Base-by-base conservation (phyloP, 2,797 vertebrate genomes). In the Gobio occitaniae region DNA sequence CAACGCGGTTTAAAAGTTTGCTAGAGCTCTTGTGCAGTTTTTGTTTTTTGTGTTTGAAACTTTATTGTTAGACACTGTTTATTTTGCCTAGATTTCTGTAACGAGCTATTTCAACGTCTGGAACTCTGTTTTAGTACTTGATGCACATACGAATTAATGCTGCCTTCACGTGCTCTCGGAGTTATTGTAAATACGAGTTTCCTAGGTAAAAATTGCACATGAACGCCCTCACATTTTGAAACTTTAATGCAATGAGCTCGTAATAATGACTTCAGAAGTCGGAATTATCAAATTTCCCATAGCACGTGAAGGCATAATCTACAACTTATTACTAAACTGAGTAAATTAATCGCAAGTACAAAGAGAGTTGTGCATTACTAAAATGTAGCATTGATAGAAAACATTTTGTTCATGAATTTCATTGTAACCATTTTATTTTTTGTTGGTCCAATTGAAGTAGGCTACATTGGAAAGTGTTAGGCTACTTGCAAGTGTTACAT, bases 1-100 rank as follows among this genome's bases (percentile, higher is more conserved):
- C 19, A 70, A 84, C 36, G 12, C 36, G 44, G 76, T 87, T 82
- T 66, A 38, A 61, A 84, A 17, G 29, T 65, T 82, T 83, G 84
- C 85, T 87, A 71, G 82, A 77, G 17, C 32, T 65, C 71, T 77
- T 66, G 75, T 78, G 70, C 74, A n/a, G 41, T 29, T 48, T 47
- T 78, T 47, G 44, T 19, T 16, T 19, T 54, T 36, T 6, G 7
- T 36, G 63, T n/a, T 29, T 36, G 4, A 61, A 25, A 78, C 21
- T 16, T 17, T 38, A 41, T 70, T 13, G 19, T 70, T 3, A 21
- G 32, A 41, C 66, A 19, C 38, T 7, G 19, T 47, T 71, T 68
- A 74, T 54, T n/a, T 9, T 38, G 29, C 3, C 5, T 54, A 11
- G 29, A 56, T 11, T 15, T 75, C 13, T n/a, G 29, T 21, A 32